A percentile compares a stretch with the other conserved stretches of the same genome.
Evolutionary conservation across 37 sponge, comb jelly and placozoan genomes (phyloP).

Genomic region (Spongia lamella): DNA sequence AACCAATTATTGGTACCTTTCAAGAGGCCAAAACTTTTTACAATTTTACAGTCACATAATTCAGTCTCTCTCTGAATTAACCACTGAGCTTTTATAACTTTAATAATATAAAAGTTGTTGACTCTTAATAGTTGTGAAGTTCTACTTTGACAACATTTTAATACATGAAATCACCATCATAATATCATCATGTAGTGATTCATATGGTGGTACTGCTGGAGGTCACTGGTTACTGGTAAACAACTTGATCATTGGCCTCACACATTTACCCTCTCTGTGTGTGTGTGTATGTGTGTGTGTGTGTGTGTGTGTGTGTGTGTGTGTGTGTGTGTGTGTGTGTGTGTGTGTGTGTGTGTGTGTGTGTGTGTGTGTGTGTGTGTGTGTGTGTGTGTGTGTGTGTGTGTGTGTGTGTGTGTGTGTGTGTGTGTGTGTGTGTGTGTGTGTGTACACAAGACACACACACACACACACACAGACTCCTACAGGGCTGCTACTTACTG

Average conservation of each 20-base stretch:
- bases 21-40: too few relatives aligned
- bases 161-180: too few relatives aligned
- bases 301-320: background rate
- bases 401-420: slow-evolving; percentile 9
- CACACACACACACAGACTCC: background rate
- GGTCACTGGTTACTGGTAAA: too few relatives aligned
- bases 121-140: too few relatives aligned
- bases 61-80: too few relatives aligned
- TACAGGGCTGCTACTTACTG: too few relatives aligned
- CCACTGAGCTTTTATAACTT: too few relatives aligned
- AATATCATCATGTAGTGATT: too few relatives aligned
- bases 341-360: background rate
- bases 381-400: background rate
- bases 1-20: too few relatives aligned
- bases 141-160: too few relatives aligned
- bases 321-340: background rate
- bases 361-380: background rate
- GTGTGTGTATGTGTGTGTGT: background rate
- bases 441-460: background rate
- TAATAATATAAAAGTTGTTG: too few relatives aligned
- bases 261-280: background rate
- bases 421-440: background rate
- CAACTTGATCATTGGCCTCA: background rate
- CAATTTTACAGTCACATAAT: too few relatives aligned
- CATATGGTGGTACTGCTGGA: background rate